phyloP scores from a whole-genome alignment of 2,888 invertebrate species.

The Thera britannica region DNA sequence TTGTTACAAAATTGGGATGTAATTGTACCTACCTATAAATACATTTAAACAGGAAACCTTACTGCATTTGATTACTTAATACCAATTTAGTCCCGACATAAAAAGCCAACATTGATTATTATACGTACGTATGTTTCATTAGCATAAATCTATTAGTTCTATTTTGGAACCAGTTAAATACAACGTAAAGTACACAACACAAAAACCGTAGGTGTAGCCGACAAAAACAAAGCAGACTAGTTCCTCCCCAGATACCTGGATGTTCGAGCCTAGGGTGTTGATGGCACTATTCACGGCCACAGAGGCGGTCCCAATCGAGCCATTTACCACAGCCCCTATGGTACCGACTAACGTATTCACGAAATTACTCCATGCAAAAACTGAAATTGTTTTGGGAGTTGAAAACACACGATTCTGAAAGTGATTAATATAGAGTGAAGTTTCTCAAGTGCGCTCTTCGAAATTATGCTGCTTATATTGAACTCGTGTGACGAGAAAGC shows the following conservation, averaged over 20 bases:
- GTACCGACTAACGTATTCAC: conserved; percentile 63
- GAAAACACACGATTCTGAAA: conserved; percentile 17
- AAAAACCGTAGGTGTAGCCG: conserved; percentile 16
- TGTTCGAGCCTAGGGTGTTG: conserved; percentile 71
- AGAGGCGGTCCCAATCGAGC: conserved; percentile 60
- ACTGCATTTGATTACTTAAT: too few species aligned
- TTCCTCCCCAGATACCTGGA: conserved; percentile 63
- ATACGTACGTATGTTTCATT: too few species aligned
- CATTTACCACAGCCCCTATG: conserved; percentile 69
- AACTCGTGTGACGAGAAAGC: neutral
- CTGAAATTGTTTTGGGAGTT: conserved; percentile 48
- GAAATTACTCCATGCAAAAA: conserved; percentile 69
- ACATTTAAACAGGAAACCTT: too few species aligned
- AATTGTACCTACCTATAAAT: too few species aligned
- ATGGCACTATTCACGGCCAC: conserved; percentile 70
- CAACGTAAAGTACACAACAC: conserved; percentile 2
- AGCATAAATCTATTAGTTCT: too few species aligned
- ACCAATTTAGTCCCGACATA: neutral
- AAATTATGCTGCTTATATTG: neutral
- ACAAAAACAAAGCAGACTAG: conserved; percentile 32
- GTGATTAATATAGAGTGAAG: neutral
- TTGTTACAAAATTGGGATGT: too few species aligned
- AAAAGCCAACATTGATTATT: neutral
- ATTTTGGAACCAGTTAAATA: too few species aligned
- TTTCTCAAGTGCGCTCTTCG: neutral